Evolutionary conservation across 2,113 vertebrate genomes (phyloP), one percentile per base, ranked within the genome.

Genomic region (Apistogramma diplotaenia): DNA sequence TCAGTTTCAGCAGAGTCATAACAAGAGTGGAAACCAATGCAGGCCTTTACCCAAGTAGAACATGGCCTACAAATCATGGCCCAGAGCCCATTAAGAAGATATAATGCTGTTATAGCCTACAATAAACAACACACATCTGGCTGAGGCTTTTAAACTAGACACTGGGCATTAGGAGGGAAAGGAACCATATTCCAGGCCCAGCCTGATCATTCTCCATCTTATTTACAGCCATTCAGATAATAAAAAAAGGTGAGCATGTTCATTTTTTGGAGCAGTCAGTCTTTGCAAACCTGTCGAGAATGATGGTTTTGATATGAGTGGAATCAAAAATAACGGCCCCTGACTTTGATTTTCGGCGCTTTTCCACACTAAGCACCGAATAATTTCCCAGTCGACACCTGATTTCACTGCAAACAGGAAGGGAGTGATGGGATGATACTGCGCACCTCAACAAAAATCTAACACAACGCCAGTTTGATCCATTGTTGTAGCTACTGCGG

Each of bases 401-500:
- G 33, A 43, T 84, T 51, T 16, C 6, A 13, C 10, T 15, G 19
- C 6, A 46, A 27, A 21, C 37, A 18, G 53, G 46, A 49, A 29
- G 6, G 58, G n/a, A 25, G 46, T 31, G 13, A 1, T 2, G 2
- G 37, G 87, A 49, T 79, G 74, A 87, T 40, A 76, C 85, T 87
- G 84, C 79, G 84, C 87, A 86, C 84, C 79, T 89, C 79, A 9
- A 79, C 62, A 65, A 84, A 84, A 79, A 91, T 81, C 77, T 29
- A 87, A 83, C 82, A 85, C 89, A 89, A 59, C 85, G 79, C 78
- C 86, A 58, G 79, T 90, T 91, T 90, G 86, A 86, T 88, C 92
- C 53, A 93, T 93, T 93, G 93, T 93, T 94, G 89, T 91, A 82
- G 89, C 88, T 62, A 85, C 90, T 92, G 92, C 92, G 87, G 91